A percentile compares a stretch with the other conserved stretches of the same genome.
These are phyloP conservation scores for Chlorops oryzae DNA, from an alignment of 1,140 invertebrate species.

Conservation along the genomic window DNA sequence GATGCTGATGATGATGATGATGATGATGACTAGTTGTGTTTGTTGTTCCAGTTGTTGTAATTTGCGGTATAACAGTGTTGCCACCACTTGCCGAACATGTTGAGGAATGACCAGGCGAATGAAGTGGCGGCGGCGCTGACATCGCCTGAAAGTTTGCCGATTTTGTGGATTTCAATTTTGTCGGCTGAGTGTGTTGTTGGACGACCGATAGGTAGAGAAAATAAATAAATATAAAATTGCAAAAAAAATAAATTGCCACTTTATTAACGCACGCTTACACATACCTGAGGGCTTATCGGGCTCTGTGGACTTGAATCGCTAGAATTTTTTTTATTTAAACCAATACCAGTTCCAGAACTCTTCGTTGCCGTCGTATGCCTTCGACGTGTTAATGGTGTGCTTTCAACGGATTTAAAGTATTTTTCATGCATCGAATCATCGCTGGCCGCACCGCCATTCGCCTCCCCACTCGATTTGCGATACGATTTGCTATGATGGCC, in stretches of 20 bases:
- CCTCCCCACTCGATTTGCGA: slow-evolving; percentile 47
- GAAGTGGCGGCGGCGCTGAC: background rate
- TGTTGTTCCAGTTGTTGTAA: no score
- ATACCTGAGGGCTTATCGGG: slow-evolving; percentile 39
- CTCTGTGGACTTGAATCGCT: slow-evolving; percentile 47
- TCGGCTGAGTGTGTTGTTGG: background rate
- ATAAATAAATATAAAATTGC: background rate
- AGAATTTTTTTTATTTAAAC: slow-evolving; percentile 41
- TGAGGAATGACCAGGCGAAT: slow-evolving; percentile 17
- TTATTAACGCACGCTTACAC: no score
- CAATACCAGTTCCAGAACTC: slow-evolving; percentile 20
- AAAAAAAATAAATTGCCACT: background rate
- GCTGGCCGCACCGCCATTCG: slow-evolving; percentile 49
- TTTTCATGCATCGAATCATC: slow-evolving; percentile 80
- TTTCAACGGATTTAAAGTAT: slow-evolving; percentile 62
- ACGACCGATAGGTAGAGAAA: background rate
- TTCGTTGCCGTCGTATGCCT: slow-evolving; percentile 41
- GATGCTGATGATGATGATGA: background rate
- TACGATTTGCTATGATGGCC: slow-evolving; percentile 42
- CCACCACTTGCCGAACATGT: slow-evolving; percentile 5
- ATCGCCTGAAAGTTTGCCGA: slow-evolving; percentile 6
- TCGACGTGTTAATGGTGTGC: slow-evolving; percentile 54
- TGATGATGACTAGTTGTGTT: no score
- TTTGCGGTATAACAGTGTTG: no score
- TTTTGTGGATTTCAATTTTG: slow-evolving; percentile 13